Conservation (phyloP, 2,888 invertebrate genomes). For the Eupithecia exiguata region DNA sequence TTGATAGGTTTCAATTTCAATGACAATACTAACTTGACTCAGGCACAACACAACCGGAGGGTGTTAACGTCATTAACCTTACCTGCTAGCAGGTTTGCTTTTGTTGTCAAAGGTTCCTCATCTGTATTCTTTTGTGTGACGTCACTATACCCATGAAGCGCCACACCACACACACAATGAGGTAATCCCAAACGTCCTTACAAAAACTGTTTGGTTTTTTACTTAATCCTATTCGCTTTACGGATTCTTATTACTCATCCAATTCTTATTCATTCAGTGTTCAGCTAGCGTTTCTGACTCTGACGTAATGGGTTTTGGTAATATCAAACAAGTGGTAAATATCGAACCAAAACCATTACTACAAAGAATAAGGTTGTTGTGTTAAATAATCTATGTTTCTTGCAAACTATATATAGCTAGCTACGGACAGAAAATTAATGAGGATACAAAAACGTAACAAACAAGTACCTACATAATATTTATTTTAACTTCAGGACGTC, state of each 20-base stretch:
- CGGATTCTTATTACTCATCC: conserved; percentile 60
- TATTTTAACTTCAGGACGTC: background rate
- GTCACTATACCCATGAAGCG: conserved; percentile 58
- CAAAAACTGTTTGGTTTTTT: conserved; percentile 57
- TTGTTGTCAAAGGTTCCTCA: conserved; percentile 59
- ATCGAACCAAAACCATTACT: background rate
- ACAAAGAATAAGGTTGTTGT: background rate
- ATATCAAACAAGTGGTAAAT: conserved; percentile 6
- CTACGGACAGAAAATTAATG: background rate
- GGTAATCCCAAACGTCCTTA: conserved; percentile 61
- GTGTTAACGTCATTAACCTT: conserved; percentile 45
- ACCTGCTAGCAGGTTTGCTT: conserved; percentile 58
- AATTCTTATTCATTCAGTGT: conserved; percentile 52
- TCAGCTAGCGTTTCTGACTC: conserved; percentile 27
- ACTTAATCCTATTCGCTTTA: conserved; percentile 55
- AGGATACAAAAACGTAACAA: background rate
- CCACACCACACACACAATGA: conserved; percentile 54
- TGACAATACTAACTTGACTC: conserved; percentile 26
- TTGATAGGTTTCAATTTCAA: conserved; percentile 22
- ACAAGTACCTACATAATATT: no score
- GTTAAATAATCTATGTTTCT: background rate
- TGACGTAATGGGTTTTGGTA: conserved; percentile 10
- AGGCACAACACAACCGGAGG: conserved; percentile 1
- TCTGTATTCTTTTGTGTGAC: conserved; percentile 60
- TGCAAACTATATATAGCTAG: background rate